Evolutionary conservation across 2,113 vertebrate species (phyloP), one percentile per base, ranked within the genome.

Genomic region (Anoura caudifer): DNA sequence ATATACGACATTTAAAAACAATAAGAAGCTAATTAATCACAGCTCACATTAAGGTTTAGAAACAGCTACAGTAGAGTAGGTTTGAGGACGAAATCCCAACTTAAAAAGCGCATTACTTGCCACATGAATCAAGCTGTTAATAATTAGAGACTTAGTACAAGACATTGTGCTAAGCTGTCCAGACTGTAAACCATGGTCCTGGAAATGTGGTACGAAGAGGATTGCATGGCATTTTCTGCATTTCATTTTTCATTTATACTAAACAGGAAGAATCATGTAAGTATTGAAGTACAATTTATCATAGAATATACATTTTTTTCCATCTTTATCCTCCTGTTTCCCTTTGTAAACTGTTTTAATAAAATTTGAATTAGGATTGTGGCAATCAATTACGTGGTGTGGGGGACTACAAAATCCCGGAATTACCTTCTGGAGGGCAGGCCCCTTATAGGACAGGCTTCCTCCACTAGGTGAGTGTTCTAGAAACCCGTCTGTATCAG

Each of bases 311-410:
- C 73, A 81, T 95, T 96, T n/a, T 88, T 26, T 5, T 1, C 15
- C 52, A 41, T 36, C 33, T 82, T 72, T 36, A 1, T 0, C 5
- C 5, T 92, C 31, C 38, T 87, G 1, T 19, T 61, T 65, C 47
- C 19, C 13, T 90, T n/a, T 95, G 92, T 95, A 95, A 97, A 82
- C 47, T 69, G 17, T 98, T 98, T 98, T 90, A 97, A 95, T 92
- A 52, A 85, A 95, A 94, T 97, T 97, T 97, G 87, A 97, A 94
- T 95, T 88, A 86, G 28, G 36, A 75, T 79, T 95, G 91, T 95
- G n/a, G 67, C 26, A 70, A 4, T 54, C 93, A 94, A 85, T 97
- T 85, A 83, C 26, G 31, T 59, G 56, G 56, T 56, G 56, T 3
- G 9, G 56, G 56, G 56, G 10, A 26, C 22, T 59, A 59, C 26